These are phyloP conservation scores for Stenoptilia bipunctidactyla DNA, from an alignment of 2,888 invertebrate genomes.

Conservation along the genomic window DNA sequence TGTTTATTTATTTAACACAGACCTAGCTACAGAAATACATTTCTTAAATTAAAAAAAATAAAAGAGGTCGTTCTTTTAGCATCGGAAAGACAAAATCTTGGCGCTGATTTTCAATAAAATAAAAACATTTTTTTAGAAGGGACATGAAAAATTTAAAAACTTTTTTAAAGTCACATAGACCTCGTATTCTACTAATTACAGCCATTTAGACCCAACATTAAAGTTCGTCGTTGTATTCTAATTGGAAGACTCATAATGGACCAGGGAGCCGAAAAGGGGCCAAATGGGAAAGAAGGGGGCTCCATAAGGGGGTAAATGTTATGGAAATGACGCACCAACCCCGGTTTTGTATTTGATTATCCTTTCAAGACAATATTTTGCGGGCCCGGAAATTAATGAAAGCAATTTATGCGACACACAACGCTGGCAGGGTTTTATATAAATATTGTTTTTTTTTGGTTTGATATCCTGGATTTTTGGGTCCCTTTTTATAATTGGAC, in stretches of 20 bases:
- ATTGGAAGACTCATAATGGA: conserved; percentile 65
- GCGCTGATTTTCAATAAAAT: no score
- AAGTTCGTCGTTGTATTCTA: conserved; percentile 57
- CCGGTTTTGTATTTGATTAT: conserved; percentile 71
- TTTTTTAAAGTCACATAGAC: no score
- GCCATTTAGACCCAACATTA: conserved; percentile 53
- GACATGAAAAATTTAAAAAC: no score
- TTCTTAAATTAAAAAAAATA: no score
- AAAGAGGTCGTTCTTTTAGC: no score
- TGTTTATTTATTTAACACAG: no score
- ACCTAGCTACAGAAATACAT: no score
- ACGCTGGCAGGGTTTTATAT: conserved; percentile 60
- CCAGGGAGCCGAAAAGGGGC: conserved; percentile 29
- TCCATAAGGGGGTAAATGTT: conserved; percentile 42
- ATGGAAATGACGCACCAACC: conserved; percentile 71
- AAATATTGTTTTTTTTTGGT: conserved; percentile 50
- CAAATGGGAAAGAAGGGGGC: conserved; percentile 47
- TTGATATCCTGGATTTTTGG: conserved; percentile 16
- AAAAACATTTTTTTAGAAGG: no score
- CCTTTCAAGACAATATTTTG: conserved; percentile 72
- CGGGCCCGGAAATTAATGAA: conserved; percentile 68
- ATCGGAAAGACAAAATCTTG: no score
- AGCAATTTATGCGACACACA: conserved; percentile 68
- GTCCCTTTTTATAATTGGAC: conserved; percentile 31
- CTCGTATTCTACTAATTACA: conserved; percentile 24